Conservation (phyloP, 2,797 vertebrate genomes). For the Avahi laniger region DNA sequence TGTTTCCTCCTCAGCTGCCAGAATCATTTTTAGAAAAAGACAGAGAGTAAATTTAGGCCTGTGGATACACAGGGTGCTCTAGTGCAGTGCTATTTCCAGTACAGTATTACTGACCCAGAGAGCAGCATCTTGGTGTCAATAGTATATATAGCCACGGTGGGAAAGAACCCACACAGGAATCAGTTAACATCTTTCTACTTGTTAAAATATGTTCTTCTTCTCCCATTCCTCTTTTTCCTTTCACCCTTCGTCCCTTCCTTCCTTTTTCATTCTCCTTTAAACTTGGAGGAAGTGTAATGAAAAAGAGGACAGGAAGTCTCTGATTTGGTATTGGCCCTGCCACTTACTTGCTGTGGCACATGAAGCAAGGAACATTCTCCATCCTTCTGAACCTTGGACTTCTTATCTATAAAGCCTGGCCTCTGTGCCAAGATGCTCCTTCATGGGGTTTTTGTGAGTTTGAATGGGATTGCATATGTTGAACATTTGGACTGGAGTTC, state of each 20-base stretch:
- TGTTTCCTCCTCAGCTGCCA: neutral
- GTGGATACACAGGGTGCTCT: neutral
- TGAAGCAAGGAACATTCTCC: neutral
- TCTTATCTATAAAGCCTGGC: neutral
- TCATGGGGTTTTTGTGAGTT: neutral
- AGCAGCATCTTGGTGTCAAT: accelerated
- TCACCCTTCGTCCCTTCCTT: neutral
- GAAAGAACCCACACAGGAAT: neutral
- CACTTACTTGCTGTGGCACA: neutral
- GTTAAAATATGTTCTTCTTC: neutral
- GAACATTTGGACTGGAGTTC: neutral
- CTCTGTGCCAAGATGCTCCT: neutral
- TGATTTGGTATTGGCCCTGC: neutral
- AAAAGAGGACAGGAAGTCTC: neutral
- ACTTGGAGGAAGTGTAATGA: neutral
- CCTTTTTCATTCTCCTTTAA: neutral
- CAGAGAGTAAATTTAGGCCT: neutral
- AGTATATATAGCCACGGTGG: accelerated
- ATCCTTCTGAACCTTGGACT: neutral
- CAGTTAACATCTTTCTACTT: neutral
- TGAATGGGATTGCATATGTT: neutral
- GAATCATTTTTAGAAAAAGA: neutral
- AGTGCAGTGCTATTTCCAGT: neutral
- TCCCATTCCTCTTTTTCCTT: neutral
- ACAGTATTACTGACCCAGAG: neutral